Evolutionary conservation across 2,113 vertebrate genomes (phyloP).

Genomic region (Gymnarchus niloticus): DNA sequence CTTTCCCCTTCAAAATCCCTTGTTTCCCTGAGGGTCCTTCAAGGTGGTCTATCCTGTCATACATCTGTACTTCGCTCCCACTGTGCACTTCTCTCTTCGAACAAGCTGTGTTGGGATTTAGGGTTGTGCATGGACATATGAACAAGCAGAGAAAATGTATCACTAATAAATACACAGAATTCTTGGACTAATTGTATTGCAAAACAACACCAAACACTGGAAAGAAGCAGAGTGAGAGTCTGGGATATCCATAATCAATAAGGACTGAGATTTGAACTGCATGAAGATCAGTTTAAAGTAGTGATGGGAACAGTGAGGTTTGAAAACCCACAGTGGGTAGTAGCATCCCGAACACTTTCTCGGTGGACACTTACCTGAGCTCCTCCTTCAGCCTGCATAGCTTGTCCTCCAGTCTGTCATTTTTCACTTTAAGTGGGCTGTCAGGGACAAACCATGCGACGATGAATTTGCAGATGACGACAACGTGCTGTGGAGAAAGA

Average conservation of each 20-base stretch:
- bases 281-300: not conserved
- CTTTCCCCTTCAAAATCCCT: not conserved
- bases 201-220: too few relatives aligned
- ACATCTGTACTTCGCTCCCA: not conserved
- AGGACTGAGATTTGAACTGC: too few relatives aligned
- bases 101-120: not conserved
- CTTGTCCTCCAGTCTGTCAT: constrained; percentile 58
- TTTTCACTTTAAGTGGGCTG: constrained; percentile 68
- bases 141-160: too few relatives aligned
- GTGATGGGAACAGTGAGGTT: not conserved
- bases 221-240: too few relatives aligned
- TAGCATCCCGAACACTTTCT: not conserved
- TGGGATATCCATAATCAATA: too few relatives aligned
- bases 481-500: constrained; percentile 70
- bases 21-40: not conserved
- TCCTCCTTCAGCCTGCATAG: constrained; percentile 43
- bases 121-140: too few relatives aligned
- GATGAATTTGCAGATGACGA: constrained; percentile 78
- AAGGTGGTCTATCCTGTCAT: not conserved
- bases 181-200: too few relatives aligned
- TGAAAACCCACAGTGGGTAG: too few relatives aligned
- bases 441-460: constrained; percentile 85
- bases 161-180: too few relatives aligned
- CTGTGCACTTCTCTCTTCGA: not conserved
- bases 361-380: constrained; percentile 53